These are phyloP conservation scores for Laupala kohalensis DNA, from an alignment of 1,140 invertebrate genomes.

Conservation along the genomic window DNA sequence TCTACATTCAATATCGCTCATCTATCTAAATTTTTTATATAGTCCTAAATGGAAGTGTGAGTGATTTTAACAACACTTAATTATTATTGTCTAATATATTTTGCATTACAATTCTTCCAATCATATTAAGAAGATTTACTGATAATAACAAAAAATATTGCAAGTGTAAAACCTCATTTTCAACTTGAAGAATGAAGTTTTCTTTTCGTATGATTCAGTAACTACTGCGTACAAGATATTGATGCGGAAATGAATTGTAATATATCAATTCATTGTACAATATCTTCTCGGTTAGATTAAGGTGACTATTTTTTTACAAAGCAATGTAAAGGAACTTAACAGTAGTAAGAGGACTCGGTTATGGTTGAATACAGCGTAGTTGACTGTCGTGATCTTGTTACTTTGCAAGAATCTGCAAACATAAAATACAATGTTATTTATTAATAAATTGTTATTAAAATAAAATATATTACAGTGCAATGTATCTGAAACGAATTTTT, in stretches of 20 bases:
- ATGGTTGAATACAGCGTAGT: slow-evolving; percentile 28
- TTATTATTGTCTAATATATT: too few species aligned
- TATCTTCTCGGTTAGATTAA: not conserved
- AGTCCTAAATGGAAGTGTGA: too few species aligned
- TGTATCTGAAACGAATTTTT: not conserved
- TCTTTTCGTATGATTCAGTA: not conserved
- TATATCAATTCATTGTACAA: not conserved
- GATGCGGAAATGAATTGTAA: not conserved
- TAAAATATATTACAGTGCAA: not conserved
- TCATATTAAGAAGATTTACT: too few species aligned
- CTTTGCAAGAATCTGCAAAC: slow-evolving; percentile 30
- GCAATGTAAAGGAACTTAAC: not conserved
- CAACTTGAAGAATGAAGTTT: not conserved
- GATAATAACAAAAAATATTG: too few species aligned
- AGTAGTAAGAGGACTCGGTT: not conserved
- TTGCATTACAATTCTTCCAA: too few species aligned
- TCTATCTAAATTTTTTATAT: too few species aligned
- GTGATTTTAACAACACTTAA: too few species aligned
- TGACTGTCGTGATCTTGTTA: slow-evolving; percentile 32
- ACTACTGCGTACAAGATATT: not conserved
- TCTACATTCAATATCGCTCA: too few species aligned
- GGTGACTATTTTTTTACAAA: not conserved
- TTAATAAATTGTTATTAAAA: not conserved
- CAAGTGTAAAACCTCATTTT: too few species aligned
- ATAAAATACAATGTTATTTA: not conserved